Conservation (phyloP, 64 coral and sea anemone species). For the Pocillopora verrucosa region DNA sequence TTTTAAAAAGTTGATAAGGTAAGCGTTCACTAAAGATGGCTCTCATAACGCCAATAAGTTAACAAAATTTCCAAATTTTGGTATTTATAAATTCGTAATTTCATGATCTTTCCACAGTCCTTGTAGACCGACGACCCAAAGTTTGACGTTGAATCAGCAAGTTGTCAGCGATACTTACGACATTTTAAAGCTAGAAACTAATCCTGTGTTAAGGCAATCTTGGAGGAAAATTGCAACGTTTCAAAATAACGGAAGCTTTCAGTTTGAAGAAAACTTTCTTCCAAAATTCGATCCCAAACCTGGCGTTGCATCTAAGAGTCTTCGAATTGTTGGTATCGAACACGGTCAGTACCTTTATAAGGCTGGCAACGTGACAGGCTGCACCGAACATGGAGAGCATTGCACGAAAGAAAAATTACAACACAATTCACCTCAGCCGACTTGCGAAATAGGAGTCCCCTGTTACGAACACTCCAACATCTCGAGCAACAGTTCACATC, state of each 20-base stretch:
- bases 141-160: background rate
- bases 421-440: background rate
- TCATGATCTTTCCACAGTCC: background rate
- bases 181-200: background rate
- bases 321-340: slow-evolving; percentile 64
- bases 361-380: slow-evolving; percentile 3
- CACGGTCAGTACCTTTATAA: slow-evolving; percentile 68
- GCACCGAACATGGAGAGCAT: background rate
- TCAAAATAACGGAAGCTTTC: slow-evolving; percentile 26
- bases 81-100: background rate
- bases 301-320: background rate
- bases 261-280: slow-evolving; percentile 10
- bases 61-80: background rate
- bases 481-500: slow-evolving; percentile 27
- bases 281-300: slow-evolving; percentile 24
- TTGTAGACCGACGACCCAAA: background rate
- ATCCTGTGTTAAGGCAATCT: background rate
- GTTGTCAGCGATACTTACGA: background rate
- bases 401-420: background rate
- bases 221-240: background rate
- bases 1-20: background rate
- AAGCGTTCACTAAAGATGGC: background rate
- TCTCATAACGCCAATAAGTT: no score
- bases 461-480: slow-evolving; percentile 27
- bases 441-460: slow-evolving; percentile 52